These are phyloP conservation scores for Griposia aprilina DNA, from an alignment of 2,888 invertebrate genomes.

Conservation along the genomic window DNA sequence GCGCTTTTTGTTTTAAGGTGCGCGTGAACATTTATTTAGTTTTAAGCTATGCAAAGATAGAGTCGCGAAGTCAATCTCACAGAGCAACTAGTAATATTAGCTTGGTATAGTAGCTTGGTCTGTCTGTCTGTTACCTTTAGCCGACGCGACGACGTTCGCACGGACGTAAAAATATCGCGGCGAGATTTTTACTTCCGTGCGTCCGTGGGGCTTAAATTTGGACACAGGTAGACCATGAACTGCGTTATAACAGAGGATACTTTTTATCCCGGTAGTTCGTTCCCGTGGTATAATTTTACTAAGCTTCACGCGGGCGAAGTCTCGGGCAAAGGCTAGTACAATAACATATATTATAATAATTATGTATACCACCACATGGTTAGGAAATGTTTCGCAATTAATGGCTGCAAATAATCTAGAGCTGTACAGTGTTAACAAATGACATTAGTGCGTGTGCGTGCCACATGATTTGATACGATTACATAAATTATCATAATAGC, in stretches of 20 bases:
- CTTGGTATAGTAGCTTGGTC: neutral
- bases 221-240: too few species aligned
- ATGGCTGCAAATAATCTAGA: neutral
- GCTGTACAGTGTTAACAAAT: neutral
- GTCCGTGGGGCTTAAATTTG: too few species aligned
- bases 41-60: too few species aligned
- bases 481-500: constrained; percentile 50
- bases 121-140: neutral
- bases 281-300: neutral
- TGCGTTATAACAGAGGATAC: neutral
- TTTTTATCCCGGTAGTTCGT: neutral
- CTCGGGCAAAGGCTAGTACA: neutral
- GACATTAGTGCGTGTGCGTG: constrained; percentile 16
- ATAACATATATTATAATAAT: too few species aligned
- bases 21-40: too few species aligned
- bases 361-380: too few species aligned
- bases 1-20: too few species aligned
- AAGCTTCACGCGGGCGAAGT: neutral
- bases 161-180: too few species aligned
- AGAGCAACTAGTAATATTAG: too few species aligned
- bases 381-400: neutral
- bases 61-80: too few species aligned
- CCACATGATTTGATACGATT: constrained; percentile 48
- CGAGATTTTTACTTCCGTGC: too few species aligned
- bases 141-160: too few species aligned